Base-by-base conservation (phyloP, 2,797 vertebrate genomes). In the Coendou prehensilis region DNA sequence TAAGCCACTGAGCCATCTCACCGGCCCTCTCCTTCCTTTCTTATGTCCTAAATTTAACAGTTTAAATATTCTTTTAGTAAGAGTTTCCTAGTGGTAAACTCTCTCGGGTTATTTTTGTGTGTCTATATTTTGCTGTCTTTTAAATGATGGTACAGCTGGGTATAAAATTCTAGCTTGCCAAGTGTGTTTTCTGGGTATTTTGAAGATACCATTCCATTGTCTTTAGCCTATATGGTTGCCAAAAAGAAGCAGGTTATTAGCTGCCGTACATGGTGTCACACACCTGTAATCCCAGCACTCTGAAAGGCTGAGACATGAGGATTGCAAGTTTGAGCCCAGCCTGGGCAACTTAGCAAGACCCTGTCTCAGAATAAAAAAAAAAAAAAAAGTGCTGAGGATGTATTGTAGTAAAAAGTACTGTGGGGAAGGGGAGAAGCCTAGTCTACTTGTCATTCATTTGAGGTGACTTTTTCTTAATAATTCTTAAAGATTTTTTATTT, bases 131-230 rank as follows among this genome's bases (percentile, higher is more conserved):
- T 95, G 47, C 26, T 9, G 17, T 11, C 37, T 93, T 52, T 78
- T 76, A 28, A 93, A 81, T 88, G 17, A 20, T 15, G 63, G 9
- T 73, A 73, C 86, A 87, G 37, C 61, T 92, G n/a, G 8, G 3
- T 79, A 89, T 96, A 85, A 91, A 95, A 89, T 86, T 73, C 7
- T 23, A 78, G 69, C 17, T 95, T 82, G 41, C 47, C 33, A 82
- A 82, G 52, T 73, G 69, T 6, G 45, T 45, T 79, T 64, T 71
- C 23, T 82, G 86, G 26, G 59, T 15, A 64, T 82, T 81, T 82
- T 37, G 59, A 96, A 26, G 45, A 57, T 64, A 78, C 52, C 76
- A 84, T 69, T 69, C 30, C 6, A 80, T n/a, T 80, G 52, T 18
- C 17, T 93, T 91, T 93, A 84, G 57, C 45, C 33, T 56, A 4